Evolutionary conservation across 2,888 invertebrate genomes (phyloP), one percentile per base, ranked within the genome.

Genomic region (Eretmocerus hayati): DNA sequence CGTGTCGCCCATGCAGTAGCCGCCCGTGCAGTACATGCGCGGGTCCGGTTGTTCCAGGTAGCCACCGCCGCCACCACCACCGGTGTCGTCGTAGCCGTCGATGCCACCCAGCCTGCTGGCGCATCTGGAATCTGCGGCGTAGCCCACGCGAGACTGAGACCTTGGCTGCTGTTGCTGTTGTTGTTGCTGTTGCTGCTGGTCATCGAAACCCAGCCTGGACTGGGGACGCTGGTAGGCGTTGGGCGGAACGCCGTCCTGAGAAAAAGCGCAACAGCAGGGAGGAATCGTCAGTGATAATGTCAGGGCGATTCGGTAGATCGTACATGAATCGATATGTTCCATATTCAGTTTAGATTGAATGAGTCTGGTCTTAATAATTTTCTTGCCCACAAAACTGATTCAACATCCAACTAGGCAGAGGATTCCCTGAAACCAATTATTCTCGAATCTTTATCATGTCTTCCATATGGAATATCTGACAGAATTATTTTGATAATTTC

Each of bases 1-100:
- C 59, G 71, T 71, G 56, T 71, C 71, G 51, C 69, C 69, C 70
- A 71, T 71, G 59, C 71, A 71, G 59, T 71, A 71, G 53, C 66
- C 68, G 48, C 69, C 64, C 39, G 71, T 69, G 59, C 71, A 71
- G 60, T 71, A 71, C 70, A 71, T 69, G 50, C 71, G 63, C 18
- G 68, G 69, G 54, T 70, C 68, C 21, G 46, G 30, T 26, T 40
- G 42, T 9, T 39, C 41, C 6, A 16, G 26, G 20, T 35, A 39
- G 19, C 33, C 40, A 13, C 42, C 48, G 13, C 46, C 46, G 16
- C 40, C 32, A n/a, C n/a, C n/a, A 8, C 40, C 40, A 4, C 46
- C 42, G 13, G 44, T 42, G 56, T 70, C 69, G 47, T 69, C 69
- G 62, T 70, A 70, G 30, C 69, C 33, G 32, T n/a, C 21, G 19